A percentile compares a stretch with the other conserved stretches of the same genome.
Evolutionary conservation across 1,140 invertebrate species (phyloP).

Genomic region (Chironomus tepperi): DNA sequence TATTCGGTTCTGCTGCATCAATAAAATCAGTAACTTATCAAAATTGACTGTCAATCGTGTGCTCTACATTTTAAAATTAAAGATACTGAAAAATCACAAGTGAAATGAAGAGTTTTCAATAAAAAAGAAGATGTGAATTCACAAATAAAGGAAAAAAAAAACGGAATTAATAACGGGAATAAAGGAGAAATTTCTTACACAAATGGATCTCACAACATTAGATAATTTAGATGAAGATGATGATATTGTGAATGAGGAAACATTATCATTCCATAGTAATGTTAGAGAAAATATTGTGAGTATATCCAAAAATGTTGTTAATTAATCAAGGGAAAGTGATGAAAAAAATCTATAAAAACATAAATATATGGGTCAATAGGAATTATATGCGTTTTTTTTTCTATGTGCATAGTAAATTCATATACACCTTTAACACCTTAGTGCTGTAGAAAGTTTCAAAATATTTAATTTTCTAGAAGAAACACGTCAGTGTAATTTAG

Average conservation of each 20-base stretch:
- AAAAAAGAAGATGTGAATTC: too few species aligned
- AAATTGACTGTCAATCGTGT: too few species aligned
- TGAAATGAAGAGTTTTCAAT: too few species aligned
- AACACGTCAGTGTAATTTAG: neutral
- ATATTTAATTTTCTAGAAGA: neutral
- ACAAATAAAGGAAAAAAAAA: too few species aligned
- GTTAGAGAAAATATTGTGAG: conserved; percentile 11
- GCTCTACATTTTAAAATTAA: too few species aligned
- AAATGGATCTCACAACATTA: neutral
- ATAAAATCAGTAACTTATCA: too few species aligned
- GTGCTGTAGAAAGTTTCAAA: neutral
- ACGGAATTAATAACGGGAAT: too few species aligned
- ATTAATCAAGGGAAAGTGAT: neutral
- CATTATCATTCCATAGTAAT: neutral
- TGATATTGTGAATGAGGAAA: neutral
- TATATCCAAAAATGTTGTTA: conserved; percentile 5
- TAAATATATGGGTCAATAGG: neutral
- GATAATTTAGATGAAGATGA: neutral
- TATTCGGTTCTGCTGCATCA: too few species aligned
- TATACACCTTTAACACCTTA: neutral
- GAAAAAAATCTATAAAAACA: neutral
- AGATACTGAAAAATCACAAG: too few species aligned
- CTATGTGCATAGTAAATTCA: neutral
- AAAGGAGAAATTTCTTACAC: neutral
- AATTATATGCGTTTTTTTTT: neutral